phyloP scores from a whole-genome alignment of 1,140 invertebrate genomes.

The Drosophila repletoides region DNA sequence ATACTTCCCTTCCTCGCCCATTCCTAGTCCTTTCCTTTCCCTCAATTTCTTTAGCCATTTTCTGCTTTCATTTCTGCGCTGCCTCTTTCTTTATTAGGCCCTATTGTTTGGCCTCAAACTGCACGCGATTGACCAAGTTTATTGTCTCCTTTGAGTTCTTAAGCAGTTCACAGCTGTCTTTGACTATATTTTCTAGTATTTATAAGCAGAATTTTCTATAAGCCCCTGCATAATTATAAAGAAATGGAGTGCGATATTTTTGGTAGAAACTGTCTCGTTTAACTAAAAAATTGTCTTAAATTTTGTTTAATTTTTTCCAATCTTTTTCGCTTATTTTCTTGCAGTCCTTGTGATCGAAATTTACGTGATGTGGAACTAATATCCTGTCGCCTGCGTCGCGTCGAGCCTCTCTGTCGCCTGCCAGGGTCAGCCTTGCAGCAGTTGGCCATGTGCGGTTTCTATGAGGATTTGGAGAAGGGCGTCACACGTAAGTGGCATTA shows the following conservation, averaged over 20 bases:
- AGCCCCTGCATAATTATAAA: neutral
- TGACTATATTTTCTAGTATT: neutral
- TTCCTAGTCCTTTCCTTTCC: slow-evolving; percentile 9
- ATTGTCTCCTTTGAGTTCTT: neutral
- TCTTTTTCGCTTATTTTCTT: slow-evolving; percentile 42
- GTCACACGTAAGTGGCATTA: slow-evolving; percentile 87
- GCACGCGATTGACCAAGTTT: neutral
- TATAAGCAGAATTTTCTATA: neutral
- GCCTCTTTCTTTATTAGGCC: slow-evolving; percentile 17
- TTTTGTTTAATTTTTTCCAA: slow-evolving; percentile 2
- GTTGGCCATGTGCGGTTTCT: slow-evolving; percentile 88
- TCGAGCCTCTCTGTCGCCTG: slow-evolving; percentile 87
- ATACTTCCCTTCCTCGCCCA: slow-evolving; percentile 30
- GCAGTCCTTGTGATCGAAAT: slow-evolving; percentile 88
- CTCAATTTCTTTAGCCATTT: neutral
- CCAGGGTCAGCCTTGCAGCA: slow-evolving; percentile 89
- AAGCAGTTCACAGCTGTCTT: neutral
- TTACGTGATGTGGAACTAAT: slow-evolving; percentile 88
- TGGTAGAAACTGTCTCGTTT: neutral
- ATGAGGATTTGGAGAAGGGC: slow-evolving; percentile 90
- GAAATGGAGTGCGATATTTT: neutral
- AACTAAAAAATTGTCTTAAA: neutral
- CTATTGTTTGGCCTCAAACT: slow-evolving; percentile 10
- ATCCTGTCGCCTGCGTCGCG: slow-evolving; percentile 84
- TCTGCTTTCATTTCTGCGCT: slow-evolving; percentile 2